Conservation (phyloP, 2,797 vertebrate genomes). For the Lithobates sylvaticus region DNA sequence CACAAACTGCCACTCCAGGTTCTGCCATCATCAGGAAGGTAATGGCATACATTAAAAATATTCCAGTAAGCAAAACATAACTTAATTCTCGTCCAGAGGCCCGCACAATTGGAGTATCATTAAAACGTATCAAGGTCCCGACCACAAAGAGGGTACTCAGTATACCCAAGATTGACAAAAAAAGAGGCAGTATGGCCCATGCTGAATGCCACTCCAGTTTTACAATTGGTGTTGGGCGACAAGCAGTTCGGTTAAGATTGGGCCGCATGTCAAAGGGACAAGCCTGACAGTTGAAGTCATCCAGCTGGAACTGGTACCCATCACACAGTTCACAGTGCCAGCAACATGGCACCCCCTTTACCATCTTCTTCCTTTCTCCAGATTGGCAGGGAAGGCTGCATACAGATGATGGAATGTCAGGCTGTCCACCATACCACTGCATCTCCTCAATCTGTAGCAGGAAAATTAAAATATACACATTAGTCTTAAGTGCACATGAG, state of each 20-base stretch:
- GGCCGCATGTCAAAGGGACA: conserved; percentile 87
- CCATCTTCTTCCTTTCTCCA: conserved; percentile 91
- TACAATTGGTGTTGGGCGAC: conserved; percentile 85
- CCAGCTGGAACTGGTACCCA: conserved; percentile 86
- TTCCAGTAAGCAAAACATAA: conserved; percentile 86
- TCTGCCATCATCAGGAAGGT: conserved; percentile 94
- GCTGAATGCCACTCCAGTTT: conserved; percentile 88
- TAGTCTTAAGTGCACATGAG: not conserved
- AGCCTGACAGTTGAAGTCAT: conserved; percentile 84
- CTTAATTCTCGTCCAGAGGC: conserved; percentile 89
- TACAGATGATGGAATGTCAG: conserved; percentile 79
- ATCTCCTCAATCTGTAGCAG: conserved; percentile 80
- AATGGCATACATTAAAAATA: conserved; percentile 85
- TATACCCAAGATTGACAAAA: conserved; percentile 86
- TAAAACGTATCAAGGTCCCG: conserved; percentile 83
- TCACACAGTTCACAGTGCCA: conserved; percentile 95
- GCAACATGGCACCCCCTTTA: conserved; percentile 92
- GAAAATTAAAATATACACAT: not conserved
- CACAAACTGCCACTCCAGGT: conserved; percentile 80
- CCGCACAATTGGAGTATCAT: conserved; percentile 89
- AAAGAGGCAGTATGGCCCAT: conserved; percentile 84
- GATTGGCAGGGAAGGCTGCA: conserved; percentile 89
- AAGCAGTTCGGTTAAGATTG: conserved; percentile 80
- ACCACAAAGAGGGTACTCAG: conserved; percentile 79
- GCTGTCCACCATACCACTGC: conserved; percentile 82